Conservation (phyloP, 2,888 invertebrate species). For the Allophyes oxyacanthae region DNA sequence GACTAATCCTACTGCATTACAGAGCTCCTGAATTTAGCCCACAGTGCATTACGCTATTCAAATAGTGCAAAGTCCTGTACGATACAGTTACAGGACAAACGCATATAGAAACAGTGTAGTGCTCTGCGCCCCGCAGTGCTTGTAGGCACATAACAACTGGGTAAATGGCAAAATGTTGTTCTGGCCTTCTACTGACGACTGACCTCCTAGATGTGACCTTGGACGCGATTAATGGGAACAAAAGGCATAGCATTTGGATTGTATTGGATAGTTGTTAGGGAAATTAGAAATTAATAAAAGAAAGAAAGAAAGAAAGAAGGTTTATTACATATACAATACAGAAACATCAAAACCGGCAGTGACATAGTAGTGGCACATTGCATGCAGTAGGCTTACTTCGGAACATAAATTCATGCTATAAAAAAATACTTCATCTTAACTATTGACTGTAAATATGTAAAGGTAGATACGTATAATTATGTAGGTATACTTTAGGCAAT, state of each 20-base stretch:
- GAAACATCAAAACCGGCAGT: no score
- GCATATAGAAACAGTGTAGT: slow-evolving; percentile 58
- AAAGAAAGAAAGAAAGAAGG: no score
- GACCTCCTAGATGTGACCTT: slow-evolving; percentile 58
- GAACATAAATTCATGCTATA: no score
- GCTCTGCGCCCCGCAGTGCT: slow-evolving; percentile 53
- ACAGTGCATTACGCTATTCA: slow-evolving; percentile 38
- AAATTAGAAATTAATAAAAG: no score
- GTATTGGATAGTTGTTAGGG: no score
- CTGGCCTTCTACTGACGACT: slow-evolving; percentile 47
- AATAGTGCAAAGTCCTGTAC: slow-evolving; percentile 54
- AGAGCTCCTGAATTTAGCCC: slow-evolving; percentile 31
- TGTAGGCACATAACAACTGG: slow-evolving; percentile 57
- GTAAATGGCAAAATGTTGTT: slow-evolving; percentile 76
- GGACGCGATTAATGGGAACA: slow-evolving; percentile 30
- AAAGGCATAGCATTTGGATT: slow-evolving; percentile 15
- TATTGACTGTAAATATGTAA: no score
- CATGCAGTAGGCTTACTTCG: no score
- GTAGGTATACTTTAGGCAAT: no score
- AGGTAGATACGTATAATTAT: no score
- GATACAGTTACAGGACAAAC: slow-evolving; percentile 56
- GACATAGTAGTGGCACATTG: no score
- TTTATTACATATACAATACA: no score
- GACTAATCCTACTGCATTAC: slow-evolving; percentile 24
- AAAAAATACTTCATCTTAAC: no score